Evolutionary conservation across 2,797 vertebrate species (phyloP).

Genomic region (Thaleichthys pacificus): DNA sequence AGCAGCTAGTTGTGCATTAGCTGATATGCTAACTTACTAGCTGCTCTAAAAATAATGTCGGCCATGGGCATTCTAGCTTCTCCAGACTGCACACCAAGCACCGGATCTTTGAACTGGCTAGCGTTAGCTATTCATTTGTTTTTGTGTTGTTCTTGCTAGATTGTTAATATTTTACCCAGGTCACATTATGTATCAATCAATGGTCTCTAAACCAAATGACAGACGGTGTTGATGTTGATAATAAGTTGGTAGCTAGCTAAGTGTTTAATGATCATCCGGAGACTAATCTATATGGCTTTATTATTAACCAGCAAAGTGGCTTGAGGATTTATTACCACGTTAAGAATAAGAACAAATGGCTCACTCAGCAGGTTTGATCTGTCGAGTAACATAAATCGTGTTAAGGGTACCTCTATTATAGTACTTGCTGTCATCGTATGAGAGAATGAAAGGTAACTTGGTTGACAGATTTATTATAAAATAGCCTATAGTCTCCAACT

Average conservation of each 20-base stretch:
- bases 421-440: neutral
- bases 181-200: neutral
- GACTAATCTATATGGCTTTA: too few relatives aligned
- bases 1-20: neutral
- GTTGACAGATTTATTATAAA: neutral
- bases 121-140: neutral
- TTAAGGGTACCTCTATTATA: neutral
- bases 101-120: neutral
- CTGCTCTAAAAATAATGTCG: constrained; percentile 29
- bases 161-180: neutral
- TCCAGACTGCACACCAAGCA: neutral
- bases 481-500: too few relatives aligned
- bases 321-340: too few relatives aligned
- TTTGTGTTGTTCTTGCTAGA: neutral
- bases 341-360: neutral
- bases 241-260: too few relatives aligned
- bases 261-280: too few relatives aligned
- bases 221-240: too few relatives aligned
- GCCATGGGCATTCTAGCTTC: constrained; percentile 20
- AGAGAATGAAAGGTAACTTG: too few relatives aligned
- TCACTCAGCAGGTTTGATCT: neutral
- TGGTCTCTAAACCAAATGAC: neutral
- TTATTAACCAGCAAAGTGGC: too few relatives aligned
- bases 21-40: constrained; percentile 55
- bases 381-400: neutral